Conservation (phyloP, 2,113 vertebrate species). For the Balaeniceps rex region DNA sequence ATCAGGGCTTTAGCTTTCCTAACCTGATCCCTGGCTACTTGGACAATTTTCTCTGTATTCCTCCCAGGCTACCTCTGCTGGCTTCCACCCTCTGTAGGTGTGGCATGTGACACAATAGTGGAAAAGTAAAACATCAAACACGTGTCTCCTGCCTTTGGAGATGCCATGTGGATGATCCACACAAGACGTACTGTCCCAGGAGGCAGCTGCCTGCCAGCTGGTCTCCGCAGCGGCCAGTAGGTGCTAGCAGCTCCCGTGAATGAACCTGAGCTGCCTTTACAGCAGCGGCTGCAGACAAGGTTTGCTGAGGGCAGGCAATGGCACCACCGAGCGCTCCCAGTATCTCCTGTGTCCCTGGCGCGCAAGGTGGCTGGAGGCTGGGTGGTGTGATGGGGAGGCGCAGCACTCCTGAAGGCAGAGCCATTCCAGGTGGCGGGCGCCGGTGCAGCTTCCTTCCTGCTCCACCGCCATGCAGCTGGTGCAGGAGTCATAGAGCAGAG, state of each 20-base stretch:
- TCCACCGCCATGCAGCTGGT: accelerated
- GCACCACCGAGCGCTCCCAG: background rate
- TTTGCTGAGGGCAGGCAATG: background rate
- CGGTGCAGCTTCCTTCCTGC: background rate
- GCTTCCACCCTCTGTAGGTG: background rate
- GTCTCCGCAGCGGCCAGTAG: too few relatives aligned
- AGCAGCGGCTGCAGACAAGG: background rate
- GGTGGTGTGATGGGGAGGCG: background rate
- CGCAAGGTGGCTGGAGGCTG: background rate
- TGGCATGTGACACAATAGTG: too few relatives aligned
- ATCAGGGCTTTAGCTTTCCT: background rate
- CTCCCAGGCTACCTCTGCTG: background rate
- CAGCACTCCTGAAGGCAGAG: background rate
- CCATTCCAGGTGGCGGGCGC: accelerated
- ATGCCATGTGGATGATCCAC: too few relatives aligned
- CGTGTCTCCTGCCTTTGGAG: too few relatives aligned
- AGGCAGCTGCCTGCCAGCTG: background rate
- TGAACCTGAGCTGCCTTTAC: background rate
- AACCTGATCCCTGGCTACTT: background rate
- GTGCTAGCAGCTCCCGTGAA: background rate
- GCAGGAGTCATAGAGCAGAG: background rate
- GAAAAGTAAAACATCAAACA: background rate
- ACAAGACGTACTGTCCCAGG: background rate
- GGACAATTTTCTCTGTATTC: background rate
- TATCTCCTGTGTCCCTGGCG: accelerated